A percentile compares a stretch with the other conserved stretches of the same genome.
phyloP scores from a whole-genome alignment of 2,888 invertebrate genomes.

The Parasteatoda lunata region DNA sequence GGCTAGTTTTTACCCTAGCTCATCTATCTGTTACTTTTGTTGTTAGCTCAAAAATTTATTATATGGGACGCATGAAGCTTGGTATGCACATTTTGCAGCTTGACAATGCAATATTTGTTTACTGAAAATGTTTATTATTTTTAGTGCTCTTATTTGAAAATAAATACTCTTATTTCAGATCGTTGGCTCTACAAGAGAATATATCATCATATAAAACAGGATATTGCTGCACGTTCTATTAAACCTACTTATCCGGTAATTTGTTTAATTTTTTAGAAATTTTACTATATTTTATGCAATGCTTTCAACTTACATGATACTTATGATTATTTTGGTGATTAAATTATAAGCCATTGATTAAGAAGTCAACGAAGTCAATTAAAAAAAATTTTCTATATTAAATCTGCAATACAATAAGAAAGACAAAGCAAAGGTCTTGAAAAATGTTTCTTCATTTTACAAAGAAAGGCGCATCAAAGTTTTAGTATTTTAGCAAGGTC shows the following conservation, averaged over 20 bases:
- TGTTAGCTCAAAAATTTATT: constrained; percentile 79
- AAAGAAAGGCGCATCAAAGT: no score
- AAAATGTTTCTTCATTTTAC: no score
- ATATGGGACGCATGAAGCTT: constrained; percentile 83
- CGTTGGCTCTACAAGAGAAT: constrained; percentile 75
- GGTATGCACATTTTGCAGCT: constrained; percentile 75
- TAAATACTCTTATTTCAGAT: constrained; percentile 73
- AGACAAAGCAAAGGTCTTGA: no score
- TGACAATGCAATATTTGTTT: background rate
- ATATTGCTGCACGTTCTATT: constrained; percentile 72
- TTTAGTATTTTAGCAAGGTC: no score
- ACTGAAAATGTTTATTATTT: background rate
- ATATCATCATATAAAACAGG: constrained; percentile 74
- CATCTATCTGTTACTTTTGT: constrained; percentile 69
- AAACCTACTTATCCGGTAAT: constrained; percentile 75
- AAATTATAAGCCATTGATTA: no score
- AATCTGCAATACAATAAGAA: no score
- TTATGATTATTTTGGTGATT: no score
- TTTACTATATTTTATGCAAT: background rate
- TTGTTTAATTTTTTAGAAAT: background rate
- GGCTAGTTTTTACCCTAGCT: constrained; percentile 81
- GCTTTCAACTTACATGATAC: no score
- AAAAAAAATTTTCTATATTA: no score
- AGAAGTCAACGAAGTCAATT: no score
- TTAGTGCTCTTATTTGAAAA: background rate